Conservation (phyloP, 2,113 vertebrate genomes). For the Corythaeola cristata region DNA sequence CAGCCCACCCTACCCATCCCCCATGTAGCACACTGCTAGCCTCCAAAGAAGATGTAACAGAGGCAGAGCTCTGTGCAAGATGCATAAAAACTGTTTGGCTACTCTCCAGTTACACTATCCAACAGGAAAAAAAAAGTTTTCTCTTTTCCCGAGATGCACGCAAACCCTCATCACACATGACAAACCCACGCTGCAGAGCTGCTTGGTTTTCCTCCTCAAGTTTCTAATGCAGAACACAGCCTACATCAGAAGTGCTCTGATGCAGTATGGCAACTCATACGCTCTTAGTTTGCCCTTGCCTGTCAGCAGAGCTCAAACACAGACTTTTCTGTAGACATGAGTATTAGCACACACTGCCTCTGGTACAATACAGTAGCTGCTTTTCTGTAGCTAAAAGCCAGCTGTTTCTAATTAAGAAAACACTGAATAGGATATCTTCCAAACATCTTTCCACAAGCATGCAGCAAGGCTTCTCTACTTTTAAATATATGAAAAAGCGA, state of each 20-base stretch:
- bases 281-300: neutral
- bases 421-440: slow-evolving; percentile 12
- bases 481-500: neutral
- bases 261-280: neutral
- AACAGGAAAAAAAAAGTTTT: neutral
- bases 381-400: slow-evolving; percentile 9
- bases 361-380: slow-evolving; percentile 52
- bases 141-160: neutral
- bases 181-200: neutral
- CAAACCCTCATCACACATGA: neutral
- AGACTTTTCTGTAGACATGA: neutral
- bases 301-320: neutral
- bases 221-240: neutral
- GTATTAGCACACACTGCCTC: neutral
- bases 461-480: neutral
- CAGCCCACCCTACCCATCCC: neutral
- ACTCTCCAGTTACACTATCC: neutral
- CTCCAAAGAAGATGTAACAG: neutral
- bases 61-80: accelerated
- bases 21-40: accelerated
- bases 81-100: neutral
- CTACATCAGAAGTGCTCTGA: neutral
- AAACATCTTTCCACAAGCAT: slow-evolving; percentile 11
- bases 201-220: neutral
- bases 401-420: slow-evolving; percentile 45